phyloP scores from a whole-genome alignment of 2,888 invertebrate genomes.

The Acholoe squamosa region DNA sequence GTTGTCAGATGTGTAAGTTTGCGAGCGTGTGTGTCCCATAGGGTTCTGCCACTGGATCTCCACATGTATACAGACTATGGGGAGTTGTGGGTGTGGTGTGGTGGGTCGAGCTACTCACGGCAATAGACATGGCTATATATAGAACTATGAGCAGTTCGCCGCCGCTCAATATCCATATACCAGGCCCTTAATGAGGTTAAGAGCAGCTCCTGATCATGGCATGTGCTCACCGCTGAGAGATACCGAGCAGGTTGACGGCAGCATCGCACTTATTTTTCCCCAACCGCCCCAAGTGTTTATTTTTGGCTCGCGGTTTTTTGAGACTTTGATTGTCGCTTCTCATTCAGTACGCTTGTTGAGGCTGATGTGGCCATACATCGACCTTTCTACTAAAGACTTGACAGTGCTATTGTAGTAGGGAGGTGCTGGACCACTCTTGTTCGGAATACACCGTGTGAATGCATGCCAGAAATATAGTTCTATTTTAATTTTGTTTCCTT shows the following conservation, averaged over 20 bases:
- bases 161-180: neutral
- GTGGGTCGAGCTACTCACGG: no score
- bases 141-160: neutral
- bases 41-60: neutral
- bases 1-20: neutral
- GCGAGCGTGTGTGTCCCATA: neutral
- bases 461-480: no score
- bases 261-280: no score
- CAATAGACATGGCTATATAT: no score
- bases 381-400: no score
- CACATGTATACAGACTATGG: neutral
- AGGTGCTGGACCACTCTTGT: no score
- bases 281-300: neutral
- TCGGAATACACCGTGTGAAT: no score
- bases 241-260: neutral
- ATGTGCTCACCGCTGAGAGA: neutral
- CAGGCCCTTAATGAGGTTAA: conserved; percentile 17
- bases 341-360: no score
- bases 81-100: neutral
- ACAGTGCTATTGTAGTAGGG: no score
- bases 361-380: neutral
- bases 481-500: no score
- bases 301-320: neutral
- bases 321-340: no score
- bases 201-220: neutral